Evolutionary conservation across 2,888 invertebrate species (phyloP).

Genomic region (Panopea generosa): DNA sequence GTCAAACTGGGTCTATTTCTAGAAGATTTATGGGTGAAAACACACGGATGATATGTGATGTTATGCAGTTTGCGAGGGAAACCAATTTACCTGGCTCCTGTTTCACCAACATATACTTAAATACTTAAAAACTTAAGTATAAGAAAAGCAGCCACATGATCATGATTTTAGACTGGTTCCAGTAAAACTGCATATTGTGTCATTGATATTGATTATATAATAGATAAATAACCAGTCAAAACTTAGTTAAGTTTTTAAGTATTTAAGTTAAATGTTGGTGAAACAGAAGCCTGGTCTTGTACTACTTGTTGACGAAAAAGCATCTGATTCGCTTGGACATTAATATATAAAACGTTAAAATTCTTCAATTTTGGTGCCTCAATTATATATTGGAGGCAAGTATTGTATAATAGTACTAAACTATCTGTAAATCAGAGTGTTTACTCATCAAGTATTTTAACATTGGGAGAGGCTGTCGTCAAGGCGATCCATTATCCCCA

Average conservation of each 20-base stretch:
- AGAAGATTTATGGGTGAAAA: slow-evolving; percentile 39
- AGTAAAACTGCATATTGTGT: too few species aligned
- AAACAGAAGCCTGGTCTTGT: too few species aligned
- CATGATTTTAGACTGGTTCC: too few species aligned
- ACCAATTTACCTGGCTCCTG: slow-evolving; percentile 21
- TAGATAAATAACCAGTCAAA: too few species aligned
- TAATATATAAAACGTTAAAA: slow-evolving; percentile 17
- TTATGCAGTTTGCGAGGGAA: slow-evolving; percentile 29
- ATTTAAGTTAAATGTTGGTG: too few species aligned
- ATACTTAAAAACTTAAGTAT: too few species aligned
- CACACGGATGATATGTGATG: slow-evolving; percentile 34
- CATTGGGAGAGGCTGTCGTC: not conserved
- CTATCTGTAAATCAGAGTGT: not conserved
- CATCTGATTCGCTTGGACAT: slow-evolving; percentile 45
- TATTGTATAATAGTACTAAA: slow-evolving; percentile 4
- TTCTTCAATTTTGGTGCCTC: slow-evolving; percentile 27
- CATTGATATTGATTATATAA: too few species aligned
- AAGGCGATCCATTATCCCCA: too few species aligned
- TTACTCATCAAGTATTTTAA: not conserved
- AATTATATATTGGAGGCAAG: not conserved
- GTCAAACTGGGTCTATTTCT: too few species aligned
- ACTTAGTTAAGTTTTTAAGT: too few species aligned
- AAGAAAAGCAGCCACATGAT: too few species aligned
- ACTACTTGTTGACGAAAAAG: slow-evolving; percentile 36
- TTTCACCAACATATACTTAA: too few species aligned